Conservation (phyloP, 2,113 vertebrate genomes). For the Synchiropus splendidus region DNA sequence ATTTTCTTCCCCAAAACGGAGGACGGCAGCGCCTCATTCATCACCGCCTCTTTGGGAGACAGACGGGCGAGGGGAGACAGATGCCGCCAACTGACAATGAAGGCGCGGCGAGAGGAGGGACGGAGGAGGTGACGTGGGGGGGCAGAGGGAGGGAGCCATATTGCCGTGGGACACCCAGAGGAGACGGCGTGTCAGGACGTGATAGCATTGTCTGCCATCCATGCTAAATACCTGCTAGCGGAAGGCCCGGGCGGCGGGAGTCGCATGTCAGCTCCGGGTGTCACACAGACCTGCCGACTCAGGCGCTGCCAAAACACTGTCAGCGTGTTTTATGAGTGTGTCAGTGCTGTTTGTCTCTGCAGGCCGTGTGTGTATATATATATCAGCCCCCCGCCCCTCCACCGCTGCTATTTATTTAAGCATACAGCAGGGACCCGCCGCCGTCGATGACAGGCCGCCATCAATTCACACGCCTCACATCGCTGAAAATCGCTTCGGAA, state of each 20-base stretch:
- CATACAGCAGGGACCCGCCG: slow-evolving; percentile 18
- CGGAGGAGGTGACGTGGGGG: slow-evolving; percentile 28
- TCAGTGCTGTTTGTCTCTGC: slow-evolving; percentile 49
- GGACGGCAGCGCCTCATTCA: no score
- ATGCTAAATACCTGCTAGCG: slow-evolving; percentile 50
- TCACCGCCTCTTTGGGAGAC: no score
- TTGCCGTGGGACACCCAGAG: slow-evolving; percentile 52
- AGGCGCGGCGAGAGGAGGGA: slow-evolving; percentile 20
- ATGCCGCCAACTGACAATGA: slow-evolving; percentile 27
- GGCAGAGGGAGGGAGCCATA: slow-evolving; percentile 30
- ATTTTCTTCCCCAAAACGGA: no score
- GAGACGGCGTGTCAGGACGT: slow-evolving; percentile 52
- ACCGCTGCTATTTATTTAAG: slow-evolving; percentile 47
- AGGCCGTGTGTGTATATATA: slow-evolving; percentile 36
- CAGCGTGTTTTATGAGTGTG: slow-evolving; percentile 60
- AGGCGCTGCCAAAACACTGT: slow-evolving; percentile 57
- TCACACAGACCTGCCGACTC: slow-evolving; percentile 47
- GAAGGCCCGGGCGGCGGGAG: slow-evolving; percentile 21
- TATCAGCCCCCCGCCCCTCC: slow-evolving; percentile 24
- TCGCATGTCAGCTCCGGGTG: slow-evolving; percentile 26
- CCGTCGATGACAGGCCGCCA: slow-evolving; percentile 28
- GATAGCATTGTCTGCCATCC: slow-evolving; percentile 53
- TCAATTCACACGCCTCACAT: slow-evolving; percentile 29
- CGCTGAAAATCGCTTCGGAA: no score
- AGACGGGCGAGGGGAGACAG: slow-evolving; percentile 3